A percentile compares a stretch with the other conserved stretches of the same genome.
These are phyloP conservation scores for Cichlasoma orientale DNA, from an alignment of 2,797 vertebrate genomes.

Conservation along the genomic window DNA sequence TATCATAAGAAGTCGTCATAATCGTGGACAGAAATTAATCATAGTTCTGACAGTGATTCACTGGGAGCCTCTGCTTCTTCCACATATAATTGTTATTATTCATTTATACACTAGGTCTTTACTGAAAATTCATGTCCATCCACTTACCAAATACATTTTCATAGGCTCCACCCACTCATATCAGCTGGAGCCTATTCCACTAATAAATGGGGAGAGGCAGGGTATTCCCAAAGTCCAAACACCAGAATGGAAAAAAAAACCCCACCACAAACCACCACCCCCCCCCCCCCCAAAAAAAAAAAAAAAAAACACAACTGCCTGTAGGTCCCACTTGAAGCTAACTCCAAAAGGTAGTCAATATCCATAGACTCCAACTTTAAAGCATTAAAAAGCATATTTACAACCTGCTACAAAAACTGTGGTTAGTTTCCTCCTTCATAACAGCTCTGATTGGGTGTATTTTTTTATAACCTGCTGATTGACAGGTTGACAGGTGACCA, in stretches of 20 bases:
- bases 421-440: background rate
- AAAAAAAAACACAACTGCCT: background rate
- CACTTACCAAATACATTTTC: background rate
- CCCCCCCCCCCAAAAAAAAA: too few relatives aligned
- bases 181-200: background rate
- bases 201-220: background rate
- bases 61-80: background rate
- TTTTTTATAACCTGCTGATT: background rate
- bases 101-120: background rate
- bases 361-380: background rate
- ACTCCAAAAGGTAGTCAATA: background rate
- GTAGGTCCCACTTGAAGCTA: background rate
- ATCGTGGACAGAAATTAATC: background rate
- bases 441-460: background rate
- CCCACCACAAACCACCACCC: background rate
- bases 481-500: background rate
- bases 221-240: background rate
- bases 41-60: background rate
- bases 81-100: background rate
- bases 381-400: too few relatives aligned
- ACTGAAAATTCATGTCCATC: background rate
- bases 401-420: background rate
- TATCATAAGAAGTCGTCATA: background rate
- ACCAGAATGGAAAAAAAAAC: background rate
- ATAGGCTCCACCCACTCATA: background rate